phyloP scores from a whole-genome alignment of 1,140 invertebrate genomes.

The Nomia melanderi region DNA sequence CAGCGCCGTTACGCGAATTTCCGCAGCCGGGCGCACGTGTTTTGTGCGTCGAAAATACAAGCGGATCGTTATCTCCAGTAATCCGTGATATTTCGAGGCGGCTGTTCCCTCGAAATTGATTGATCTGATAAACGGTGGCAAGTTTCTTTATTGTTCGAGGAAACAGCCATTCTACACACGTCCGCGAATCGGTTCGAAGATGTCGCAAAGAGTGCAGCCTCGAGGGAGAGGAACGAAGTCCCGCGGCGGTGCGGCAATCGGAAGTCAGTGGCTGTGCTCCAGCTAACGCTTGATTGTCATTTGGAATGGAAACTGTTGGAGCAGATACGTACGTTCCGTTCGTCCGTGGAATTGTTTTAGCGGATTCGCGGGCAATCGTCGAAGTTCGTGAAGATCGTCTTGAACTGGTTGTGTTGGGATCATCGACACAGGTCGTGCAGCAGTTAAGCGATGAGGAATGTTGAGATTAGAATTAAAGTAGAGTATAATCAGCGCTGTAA shows the following conservation, averaged over 20 bases:
- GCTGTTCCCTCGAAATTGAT: background rate
- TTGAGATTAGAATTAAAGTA: no score
- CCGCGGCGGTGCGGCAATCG: background rate
- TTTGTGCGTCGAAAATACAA: background rate
- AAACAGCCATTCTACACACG: background rate
- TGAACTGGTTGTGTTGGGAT: no score
- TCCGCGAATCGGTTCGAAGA: background rate
- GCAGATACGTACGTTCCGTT: no score
- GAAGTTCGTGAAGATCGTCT: no score
- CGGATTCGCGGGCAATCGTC: no score
- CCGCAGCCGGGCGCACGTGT: background rate
- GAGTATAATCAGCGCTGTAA: no score
- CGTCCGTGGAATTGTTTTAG: no score
- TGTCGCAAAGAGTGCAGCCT: background rate
- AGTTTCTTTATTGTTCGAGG: background rate
- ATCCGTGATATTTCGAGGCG: background rate
- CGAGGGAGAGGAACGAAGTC: background rate
- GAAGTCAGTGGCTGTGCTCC: background rate
- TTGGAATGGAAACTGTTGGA: background rate
- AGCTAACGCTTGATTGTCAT: background rate
- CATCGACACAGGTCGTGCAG: no score
- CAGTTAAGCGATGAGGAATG: no score
- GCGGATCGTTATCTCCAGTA: background rate
- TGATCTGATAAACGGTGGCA: background rate
- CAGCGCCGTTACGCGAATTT: background rate